These are phyloP conservation scores for Agelas oroides DNA, from an alignment of 37 sponge, comb jelly and placozoan genomes.

Conservation along the genomic window DNA sequence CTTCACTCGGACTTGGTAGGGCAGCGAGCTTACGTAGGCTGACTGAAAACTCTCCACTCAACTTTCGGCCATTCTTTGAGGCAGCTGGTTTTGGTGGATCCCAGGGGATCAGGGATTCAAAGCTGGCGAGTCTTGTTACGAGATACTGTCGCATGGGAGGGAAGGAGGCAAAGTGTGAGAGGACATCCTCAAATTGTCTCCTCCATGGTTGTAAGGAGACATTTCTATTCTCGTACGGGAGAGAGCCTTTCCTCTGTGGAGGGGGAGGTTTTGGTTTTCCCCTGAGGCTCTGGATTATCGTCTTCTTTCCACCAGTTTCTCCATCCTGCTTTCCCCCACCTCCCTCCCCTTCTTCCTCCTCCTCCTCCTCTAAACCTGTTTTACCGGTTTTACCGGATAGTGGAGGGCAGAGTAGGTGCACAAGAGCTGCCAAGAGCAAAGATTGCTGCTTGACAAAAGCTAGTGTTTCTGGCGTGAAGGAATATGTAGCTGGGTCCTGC, in stretches of 20 bases:
- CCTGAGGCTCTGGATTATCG: too few species aligned
- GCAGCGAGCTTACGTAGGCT: slow-evolving; percentile 35
- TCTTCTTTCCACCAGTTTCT: too few species aligned
- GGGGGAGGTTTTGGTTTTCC: too few species aligned
- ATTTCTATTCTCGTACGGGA: background rate
- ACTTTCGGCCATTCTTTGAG: background rate
- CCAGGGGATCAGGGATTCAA: slow-evolving; percentile 44
- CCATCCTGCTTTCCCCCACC: background rate
- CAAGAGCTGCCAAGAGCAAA: slow-evolving; percentile 45
- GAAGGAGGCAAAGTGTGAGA: slow-evolving; percentile 22
- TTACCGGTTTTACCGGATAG: background rate
- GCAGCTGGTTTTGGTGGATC: background rate
- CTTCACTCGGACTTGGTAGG: slow-evolving; percentile 20
- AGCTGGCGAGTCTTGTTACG: slow-evolving; percentile 16
- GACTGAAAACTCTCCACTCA: background rate
- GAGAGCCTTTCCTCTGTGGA: background rate
- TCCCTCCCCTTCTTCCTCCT: background rate
- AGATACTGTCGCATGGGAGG: slow-evolving; percentile 51
- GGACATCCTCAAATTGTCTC: slow-evolving; percentile 5
- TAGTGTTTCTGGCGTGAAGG: slow-evolving; percentile 47
- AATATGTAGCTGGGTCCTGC: background rate
- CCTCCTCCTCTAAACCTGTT: background rate
- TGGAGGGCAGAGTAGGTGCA: slow-evolving; percentile 49
- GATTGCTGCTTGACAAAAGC: slow-evolving; percentile 44
- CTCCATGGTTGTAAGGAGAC: slow-evolving; percentile 19